phyloP scores from a whole-genome alignment of 2,797 vertebrate genomes.

The Amniataba percoides region DNA sequence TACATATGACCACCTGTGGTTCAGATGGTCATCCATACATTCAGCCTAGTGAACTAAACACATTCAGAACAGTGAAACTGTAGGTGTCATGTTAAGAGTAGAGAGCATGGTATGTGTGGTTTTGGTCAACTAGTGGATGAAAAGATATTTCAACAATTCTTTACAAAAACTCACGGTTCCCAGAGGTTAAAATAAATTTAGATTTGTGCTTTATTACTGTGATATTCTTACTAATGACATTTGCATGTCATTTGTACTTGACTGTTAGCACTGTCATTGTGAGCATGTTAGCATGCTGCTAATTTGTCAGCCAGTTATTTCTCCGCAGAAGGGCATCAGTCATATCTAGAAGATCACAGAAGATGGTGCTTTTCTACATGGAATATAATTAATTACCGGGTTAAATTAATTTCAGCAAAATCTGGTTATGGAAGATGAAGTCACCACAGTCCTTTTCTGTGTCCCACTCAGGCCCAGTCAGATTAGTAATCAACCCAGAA shows the following conservation, averaged over 20 bases:
- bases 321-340: not conserved
- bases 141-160: no score
- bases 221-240: no score
- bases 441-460: constrained; percentile 35
- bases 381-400: not conserved
- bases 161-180: no score
- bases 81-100: constrained; percentile 11
- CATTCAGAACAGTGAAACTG: constrained; percentile 11
- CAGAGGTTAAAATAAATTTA: no score
- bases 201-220: no score
- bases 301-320: not conserved
- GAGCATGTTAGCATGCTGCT: no score
- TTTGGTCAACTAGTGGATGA: no score
- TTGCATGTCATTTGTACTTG: no score
- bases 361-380: not conserved
- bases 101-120: not conserved
- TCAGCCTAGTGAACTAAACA: constrained; percentile 7
- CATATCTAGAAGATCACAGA: not conserved
- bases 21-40: constrained; percentile 43
- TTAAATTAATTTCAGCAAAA: not conserved
- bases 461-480: constrained; percentile 40
- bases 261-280: no score
- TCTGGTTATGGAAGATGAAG: not conserved
- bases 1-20: constrained; percentile 32
- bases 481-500: constrained; percentile 62